These are phyloP conservation scores for Chloromyia formosa DNA, from an alignment of 2,888 invertebrate genomes.

Conservation along the genomic window DNA sequence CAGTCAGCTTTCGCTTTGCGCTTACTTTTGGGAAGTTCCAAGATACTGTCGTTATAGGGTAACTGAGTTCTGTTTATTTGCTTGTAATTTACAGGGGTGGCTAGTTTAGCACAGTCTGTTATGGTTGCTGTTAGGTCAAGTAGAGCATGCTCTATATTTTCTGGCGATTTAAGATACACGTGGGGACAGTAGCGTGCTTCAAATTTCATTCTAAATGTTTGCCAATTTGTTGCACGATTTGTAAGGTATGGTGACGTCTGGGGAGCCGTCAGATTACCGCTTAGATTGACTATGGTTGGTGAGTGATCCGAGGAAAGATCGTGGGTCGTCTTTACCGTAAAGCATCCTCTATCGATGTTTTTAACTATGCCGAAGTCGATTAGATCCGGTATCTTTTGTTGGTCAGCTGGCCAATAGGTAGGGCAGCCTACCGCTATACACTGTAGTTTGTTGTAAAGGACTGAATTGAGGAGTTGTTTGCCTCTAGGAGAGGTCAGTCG, in stretches of 20 bases:
- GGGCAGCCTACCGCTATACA: neutral
- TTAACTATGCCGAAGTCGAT: conserved; percentile 4
- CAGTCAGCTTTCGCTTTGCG: too few relatives aligned
- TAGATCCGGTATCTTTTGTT: neutral
- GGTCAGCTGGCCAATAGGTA: conserved; percentile 6
- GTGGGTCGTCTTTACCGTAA: neutral
- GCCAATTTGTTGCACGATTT: neutral
- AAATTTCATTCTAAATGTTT: neutral
- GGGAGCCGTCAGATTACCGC: neutral
- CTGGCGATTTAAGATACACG: neutral
- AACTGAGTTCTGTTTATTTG: neutral
- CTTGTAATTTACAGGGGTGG: neutral
- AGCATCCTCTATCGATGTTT: neutral
- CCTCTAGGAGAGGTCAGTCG: conserved; percentile 5
- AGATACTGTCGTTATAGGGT: too few relatives aligned
- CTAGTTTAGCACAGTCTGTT: neutral
- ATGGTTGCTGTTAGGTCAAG: neutral
- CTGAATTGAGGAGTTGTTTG: neutral
- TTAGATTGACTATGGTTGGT: neutral
- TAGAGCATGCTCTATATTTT: neutral
- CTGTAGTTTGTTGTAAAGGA: neutral
- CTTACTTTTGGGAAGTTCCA: too few relatives aligned
- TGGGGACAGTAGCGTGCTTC: neutral
- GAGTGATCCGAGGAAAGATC: conserved; percentile 17
- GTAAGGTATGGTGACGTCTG: neutral